Conservation (phyloP, 2,113 vertebrate genomes). For the Rhodinocichla rosea region DNA sequence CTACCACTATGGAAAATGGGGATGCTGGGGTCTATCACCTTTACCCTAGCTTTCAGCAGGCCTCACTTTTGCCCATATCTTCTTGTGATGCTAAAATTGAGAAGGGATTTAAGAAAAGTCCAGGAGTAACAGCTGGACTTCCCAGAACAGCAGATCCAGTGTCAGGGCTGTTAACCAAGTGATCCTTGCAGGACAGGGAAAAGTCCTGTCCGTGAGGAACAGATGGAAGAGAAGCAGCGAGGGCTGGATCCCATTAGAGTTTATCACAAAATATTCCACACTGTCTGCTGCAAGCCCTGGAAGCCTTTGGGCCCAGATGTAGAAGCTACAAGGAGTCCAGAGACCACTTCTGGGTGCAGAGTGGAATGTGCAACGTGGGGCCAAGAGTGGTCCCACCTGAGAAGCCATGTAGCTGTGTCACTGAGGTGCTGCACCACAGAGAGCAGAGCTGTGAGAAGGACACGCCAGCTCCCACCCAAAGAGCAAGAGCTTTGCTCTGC, state of each 20-base stretch:
- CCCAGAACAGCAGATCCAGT: background rate
- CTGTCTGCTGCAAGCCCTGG: rapidly evolving
- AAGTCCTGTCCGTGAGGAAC: background rate
- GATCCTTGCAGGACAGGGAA: background rate
- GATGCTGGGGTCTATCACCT: background rate
- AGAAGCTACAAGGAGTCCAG: background rate
- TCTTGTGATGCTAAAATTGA: background rate
- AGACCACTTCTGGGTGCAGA: background rate
- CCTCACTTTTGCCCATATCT: background rate
- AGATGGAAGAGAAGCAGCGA: background rate
- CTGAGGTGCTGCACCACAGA: background rate
- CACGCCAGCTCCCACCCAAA: background rate
- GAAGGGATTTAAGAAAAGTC: background rate
- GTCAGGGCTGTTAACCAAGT: background rate
- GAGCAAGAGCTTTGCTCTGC: background rate
- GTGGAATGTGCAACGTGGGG: rapidly evolving
- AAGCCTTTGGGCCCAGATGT: background rate
- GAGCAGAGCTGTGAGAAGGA: background rate
- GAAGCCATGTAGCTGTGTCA: background rate
- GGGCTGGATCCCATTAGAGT: background rate
- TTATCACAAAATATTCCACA: background rate
- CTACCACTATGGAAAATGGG: background rate
- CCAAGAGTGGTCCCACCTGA: background rate
- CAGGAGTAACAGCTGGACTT: background rate
- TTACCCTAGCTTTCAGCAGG: background rate